Evolutionary conservation across 2,888 invertebrate species (phyloP), one percentile per base, ranked within the genome.

Genomic region (Muschampia plurimacula): DNA sequence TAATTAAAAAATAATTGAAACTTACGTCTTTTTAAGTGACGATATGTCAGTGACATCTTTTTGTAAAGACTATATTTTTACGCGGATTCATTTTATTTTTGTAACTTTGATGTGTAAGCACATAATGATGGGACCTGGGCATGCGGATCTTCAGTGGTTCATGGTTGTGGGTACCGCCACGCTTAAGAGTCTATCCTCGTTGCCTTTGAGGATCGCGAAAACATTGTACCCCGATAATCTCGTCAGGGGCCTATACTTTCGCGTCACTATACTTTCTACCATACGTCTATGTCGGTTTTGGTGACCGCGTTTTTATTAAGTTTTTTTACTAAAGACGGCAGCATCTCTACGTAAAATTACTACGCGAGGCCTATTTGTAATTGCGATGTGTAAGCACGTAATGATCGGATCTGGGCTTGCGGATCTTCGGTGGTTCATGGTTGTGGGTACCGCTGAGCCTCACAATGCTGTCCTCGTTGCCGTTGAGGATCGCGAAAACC

Each of bases 171-270:
- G 36, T 64, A 0, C 72, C 72, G n/a, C 67, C 68, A 22, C 64
- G 68, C 28, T 64, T 10, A 4, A 68, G 64, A 2, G 69, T 69
- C 60, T 66, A 12, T 73, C 67, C 22, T 73, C 73, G 39, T 69
- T 67, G 2, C 60, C 70, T 39, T 66, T 73, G 22, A 73, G 66
- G 12, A 69, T 62, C 36, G 67, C 70, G 36, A 73, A 69, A 22
- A 65, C 73, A 36, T 73, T 77, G 52, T 76, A 77, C n/a, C 77
- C 77, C 44, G 62, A 67, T 10, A 63, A 32, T 57, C 69, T 39
- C 0, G 73, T 65, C 0, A 69, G 69, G 36, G 69, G 69, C 8
- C 73, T 59, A 69, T 66, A 73, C 6, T 0, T 67, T 55, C 1
- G 67, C 67, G 13, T 67, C 72, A 62, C 67, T 75, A 46, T 69